Evolutionary conservation across 2,797 vertebrate species (phyloP), one percentile per base, ranked within the genome.

Genomic region (Amniataba percoides): DNA sequence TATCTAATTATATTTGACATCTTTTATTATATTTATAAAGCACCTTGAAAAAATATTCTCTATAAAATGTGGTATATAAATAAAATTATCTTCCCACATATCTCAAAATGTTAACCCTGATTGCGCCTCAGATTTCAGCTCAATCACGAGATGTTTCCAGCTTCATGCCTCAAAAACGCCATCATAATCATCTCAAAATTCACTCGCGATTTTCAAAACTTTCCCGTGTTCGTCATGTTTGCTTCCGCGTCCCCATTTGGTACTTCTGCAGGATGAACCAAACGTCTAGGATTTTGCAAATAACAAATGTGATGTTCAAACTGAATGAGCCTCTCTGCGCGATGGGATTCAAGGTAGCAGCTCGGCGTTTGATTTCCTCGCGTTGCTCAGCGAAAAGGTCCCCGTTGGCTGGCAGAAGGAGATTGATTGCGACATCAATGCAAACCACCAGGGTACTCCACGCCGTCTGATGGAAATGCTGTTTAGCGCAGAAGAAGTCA

Each of bases 391-490:
- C 12, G 18, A 84, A 80, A 60, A 62, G 62, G 83, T 5, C 78
- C 73, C 84, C 7, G 53, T 42, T 71, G 84, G 70, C 80, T 65
- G 59, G 68, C 21, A 73, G 78, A 66, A 52, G 71, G 63, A 68
- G 88, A 92, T 88, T 87, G 88, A 90, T 87, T 77, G 87, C 31
- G 67, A 91, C 91, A 88, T 88, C 82, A 88, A 36, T 60, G 74
- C 53, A 85, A 89, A 85, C 73, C 83, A 76, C 88, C 57, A n/a
- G 87, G 79, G 79, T 55, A 7, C 82, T 36, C 43, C 3, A 56
- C 42, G 2, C 63, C 4, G 64, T 85, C 80, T 87, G 87, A 89
- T 88, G 90, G 86, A 92, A 84, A 81, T 49, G 31, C 51, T 70
- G 83, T 86, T 91, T 86, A 68, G 78, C 55, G 61, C 46, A 71